Evolutionary conservation across 37 sponge, comb jelly and placozoan species (phyloP), one percentile per base, ranked within the genome.

Genomic region (Theonella swinhoei): DNA sequence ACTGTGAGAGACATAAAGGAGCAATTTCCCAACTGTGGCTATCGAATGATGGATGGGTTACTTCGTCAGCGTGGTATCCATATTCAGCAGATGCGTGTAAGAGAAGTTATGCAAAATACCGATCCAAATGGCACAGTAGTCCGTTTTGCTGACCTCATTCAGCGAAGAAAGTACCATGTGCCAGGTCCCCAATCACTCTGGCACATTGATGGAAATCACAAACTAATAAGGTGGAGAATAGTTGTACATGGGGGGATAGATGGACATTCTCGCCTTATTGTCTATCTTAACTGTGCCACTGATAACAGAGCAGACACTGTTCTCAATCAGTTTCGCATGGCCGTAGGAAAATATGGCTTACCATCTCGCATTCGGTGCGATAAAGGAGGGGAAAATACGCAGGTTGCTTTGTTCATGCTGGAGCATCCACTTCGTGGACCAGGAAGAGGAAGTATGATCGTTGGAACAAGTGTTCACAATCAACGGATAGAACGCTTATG

Each of bases 151-250:
- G 43, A 4, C 39, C 2, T 37, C 22, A 3, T 75, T 38, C 54
- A 39, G 4, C 43, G 75, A 11, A 24, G 75, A 34, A 39, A 8
- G 17, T 75, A 75, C 58, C 39, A 39, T 75, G 75, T 75, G 1
- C 14, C 54, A 20, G 39, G 42, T 29, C 74, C 36, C 17, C 40
- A 72, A n/a, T 33, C 72, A 7, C 75, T 87, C 26, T 87, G 79
- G 74, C 87, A 87, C 26, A 80, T 87, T 42, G 87, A 87, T 80
- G 87, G 80, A 8, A 80, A 87, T 40, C 87, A 87, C 79, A 87
- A 87, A 26, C 71, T 87, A 62, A 87, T 80, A 26, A 86, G 89
- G 36, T 89, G 89, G 89, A 77, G 85, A 67, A 30, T 84, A 29
- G 89, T 89, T 42, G 42, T 83, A 24, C 89, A 89, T 78, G 89